Percentiles rank a stretch among this genome's conserved stretches.
Evolutionary conservation across 2,113 vertebrate genomes (phyloP).

Genomic region (Lucifuga dentata): DNA sequence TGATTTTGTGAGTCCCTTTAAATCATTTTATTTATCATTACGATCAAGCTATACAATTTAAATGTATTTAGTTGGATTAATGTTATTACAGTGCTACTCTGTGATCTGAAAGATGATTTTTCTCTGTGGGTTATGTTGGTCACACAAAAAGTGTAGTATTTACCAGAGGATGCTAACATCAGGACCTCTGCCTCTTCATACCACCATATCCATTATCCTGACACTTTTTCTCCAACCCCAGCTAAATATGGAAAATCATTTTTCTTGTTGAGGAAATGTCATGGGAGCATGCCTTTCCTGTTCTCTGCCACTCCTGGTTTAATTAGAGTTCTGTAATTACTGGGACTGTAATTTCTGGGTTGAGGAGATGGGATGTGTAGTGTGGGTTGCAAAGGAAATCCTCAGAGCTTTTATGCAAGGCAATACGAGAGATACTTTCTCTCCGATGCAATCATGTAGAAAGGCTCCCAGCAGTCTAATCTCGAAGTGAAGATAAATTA

Average conservation of each 20-base stretch:
- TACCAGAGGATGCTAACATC: slow-evolving; percentile 56
- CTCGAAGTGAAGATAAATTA: slow-evolving; percentile 61
- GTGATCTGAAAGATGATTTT: slow-evolving; percentile 40
- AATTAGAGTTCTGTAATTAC: slow-evolving; percentile 81
- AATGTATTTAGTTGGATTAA: slow-evolving; percentile 40
- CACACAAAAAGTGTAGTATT: slow-evolving; percentile 55
- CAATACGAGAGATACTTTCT: slow-evolving; percentile 44
- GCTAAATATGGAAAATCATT: slow-evolving; percentile 79
- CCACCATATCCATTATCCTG: slow-evolving; percentile 73
- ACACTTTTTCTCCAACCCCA: slow-evolving; percentile 67
- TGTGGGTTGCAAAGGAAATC: slow-evolving; percentile 58
- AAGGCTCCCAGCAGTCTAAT: slow-evolving; percentile 49
- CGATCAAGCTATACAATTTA: slow-evolving; percentile 40
- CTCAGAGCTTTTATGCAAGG: slow-evolving; percentile 56
- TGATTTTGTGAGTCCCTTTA: slow-evolving; percentile 5
- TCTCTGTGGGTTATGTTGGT: slow-evolving; percentile 41
- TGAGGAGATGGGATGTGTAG: slow-evolving; percentile 58
- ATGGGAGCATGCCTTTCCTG: slow-evolving; percentile 73
- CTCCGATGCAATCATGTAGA: slow-evolving; percentile 54
- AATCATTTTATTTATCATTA: slow-evolving; percentile 39
- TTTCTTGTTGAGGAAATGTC: slow-evolving; percentile 79
- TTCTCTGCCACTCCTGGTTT: slow-evolving; percentile 67
- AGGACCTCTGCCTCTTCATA: slow-evolving; percentile 51
- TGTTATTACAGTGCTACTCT: slow-evolving; percentile 7
- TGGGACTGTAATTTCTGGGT: slow-evolving; percentile 71